These are phyloP conservation scores for Drosophila niveifrons DNA, from an alignment of 2,888 invertebrate genomes.

Conservation along the genomic window DNA sequence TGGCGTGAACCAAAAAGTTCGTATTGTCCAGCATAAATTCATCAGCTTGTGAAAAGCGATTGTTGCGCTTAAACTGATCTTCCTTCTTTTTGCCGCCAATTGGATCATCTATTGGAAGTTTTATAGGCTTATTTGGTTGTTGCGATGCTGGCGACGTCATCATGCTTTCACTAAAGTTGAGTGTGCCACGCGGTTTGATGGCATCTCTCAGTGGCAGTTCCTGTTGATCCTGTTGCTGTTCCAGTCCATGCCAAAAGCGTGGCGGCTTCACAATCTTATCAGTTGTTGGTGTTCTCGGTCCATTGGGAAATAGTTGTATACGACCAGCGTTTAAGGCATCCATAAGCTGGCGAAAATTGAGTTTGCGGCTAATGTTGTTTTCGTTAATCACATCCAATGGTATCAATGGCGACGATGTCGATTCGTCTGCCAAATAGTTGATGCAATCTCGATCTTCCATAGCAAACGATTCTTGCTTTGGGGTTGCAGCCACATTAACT, in stretches of 20 bases:
- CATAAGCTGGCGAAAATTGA: conserved; percentile 72
- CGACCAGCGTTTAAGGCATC: conserved; percentile 76
- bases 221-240: conserved; percentile 23
- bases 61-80: conserved; percentile 19
- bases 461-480: conserved; percentile 19
- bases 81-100: conserved; percentile 1
- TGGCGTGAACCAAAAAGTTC: conserved; percentile 70
- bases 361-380: conserved; percentile 51
- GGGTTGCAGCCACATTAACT: not conserved
- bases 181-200: conserved; percentile 47
- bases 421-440: conserved; percentile 39
- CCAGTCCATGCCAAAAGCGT: conserved; percentile 32
- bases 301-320: conserved; percentile 68
- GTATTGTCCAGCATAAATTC: conserved; percentile 75
- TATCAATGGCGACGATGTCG: conserved; percentile 59
- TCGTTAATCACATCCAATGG: conserved; percentile 63
- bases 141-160: conserved; percentile 47
- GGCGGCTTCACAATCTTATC: conserved; percentile 37
- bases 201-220: not conserved
- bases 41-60: conserved; percentile 68
- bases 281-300: conserved; percentile 57
- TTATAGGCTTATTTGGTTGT: not conserved
- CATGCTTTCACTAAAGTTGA: conserved; percentile 62
- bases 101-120: conserved; percentile 1
- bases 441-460: conserved; percentile 27